phyloP scores from a whole-genome alignment of 2,888 invertebrate species.

The Pilophorus perplexus region DNA sequence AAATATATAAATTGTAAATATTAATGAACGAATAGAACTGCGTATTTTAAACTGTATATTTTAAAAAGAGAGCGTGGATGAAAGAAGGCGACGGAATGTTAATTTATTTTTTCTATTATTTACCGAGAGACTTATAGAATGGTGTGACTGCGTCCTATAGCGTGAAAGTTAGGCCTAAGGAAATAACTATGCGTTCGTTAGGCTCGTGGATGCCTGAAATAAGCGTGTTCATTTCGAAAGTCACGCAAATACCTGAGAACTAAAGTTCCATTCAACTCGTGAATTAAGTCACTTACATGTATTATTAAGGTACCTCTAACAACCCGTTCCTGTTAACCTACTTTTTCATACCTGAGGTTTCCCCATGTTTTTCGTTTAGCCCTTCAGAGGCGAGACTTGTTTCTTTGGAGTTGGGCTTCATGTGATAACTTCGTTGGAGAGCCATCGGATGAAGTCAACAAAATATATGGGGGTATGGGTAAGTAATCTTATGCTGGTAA shows the following conservation, averaged over 20 bases:
- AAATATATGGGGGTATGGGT: too few species aligned
- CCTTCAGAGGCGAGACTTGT: not conserved
- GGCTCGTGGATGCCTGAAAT: not conserved
- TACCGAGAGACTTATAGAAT: not conserved
- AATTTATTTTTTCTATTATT: slow-evolving; percentile 22
- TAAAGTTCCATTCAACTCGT: slow-evolving; percentile 31
- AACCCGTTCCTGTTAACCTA: slow-evolving; percentile 5
- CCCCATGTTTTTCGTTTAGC: not conserved
- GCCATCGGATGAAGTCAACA: not conserved
- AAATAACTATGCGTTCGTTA: not conserved
- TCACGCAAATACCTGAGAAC: slow-evolving; percentile 24
- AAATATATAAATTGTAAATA: slow-evolving; percentile 41
- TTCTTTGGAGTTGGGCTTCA: not conserved
- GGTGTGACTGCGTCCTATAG: slow-evolving; percentile 13
- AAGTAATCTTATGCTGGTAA: too few species aligned
- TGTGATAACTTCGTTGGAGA: slow-evolving; percentile 1
- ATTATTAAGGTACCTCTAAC: slow-evolving; percentile 16
- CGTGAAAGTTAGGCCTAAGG: slow-evolving; percentile 15
- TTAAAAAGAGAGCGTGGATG: slow-evolving; percentile 35
- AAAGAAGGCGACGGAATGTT: slow-evolving; percentile 14
- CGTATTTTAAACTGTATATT: slow-evolving; percentile 46
- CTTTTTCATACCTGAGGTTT: not conserved
- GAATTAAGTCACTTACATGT: slow-evolving; percentile 28
- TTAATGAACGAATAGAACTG: slow-evolving; percentile 38
- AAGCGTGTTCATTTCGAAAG: not conserved